phyloP scores from a whole-genome alignment of 37 sponge, comb jelly and placozoan species.

The Hexactinellida sp. region DNA sequence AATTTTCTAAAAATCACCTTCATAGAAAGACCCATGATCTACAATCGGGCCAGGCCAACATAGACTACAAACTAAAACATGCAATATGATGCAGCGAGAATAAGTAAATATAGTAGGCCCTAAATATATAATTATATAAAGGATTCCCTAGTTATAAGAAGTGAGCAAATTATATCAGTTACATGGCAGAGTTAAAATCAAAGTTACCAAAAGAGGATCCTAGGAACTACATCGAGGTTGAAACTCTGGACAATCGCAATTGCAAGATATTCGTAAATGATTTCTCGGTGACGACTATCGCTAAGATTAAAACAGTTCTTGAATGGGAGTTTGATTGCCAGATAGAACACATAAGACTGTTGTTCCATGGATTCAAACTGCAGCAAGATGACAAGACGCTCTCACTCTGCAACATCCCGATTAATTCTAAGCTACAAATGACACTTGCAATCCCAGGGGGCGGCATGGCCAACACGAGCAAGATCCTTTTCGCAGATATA shows the following conservation, averaged over 20 bases:
- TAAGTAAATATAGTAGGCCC: too few species aligned
- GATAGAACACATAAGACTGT: background rate
- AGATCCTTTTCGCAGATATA: background rate
- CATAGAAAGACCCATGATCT: too few species aligned
- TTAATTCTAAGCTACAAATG: background rate
- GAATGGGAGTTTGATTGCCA: conserved; percentile 12
- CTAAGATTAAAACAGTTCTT: background rate
- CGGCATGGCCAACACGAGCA: background rate
- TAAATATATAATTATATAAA: too few species aligned
- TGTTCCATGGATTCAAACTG: background rate
- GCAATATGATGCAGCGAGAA: too few species aligned
- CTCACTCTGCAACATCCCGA: background rate
- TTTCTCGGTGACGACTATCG: background rate
- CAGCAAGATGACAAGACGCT: background rate
- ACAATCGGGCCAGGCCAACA: too few species aligned
- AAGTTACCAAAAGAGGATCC: too few species aligned
- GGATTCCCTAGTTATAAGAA: too few species aligned
- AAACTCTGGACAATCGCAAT: background rate
- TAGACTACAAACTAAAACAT: too few species aligned
- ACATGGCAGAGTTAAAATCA: too few species aligned
- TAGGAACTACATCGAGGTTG: background rate
- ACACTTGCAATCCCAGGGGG: background rate
- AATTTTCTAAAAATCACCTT: too few species aligned
- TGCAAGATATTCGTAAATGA: background rate
- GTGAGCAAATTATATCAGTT: too few species aligned